Evolutionary conservation across 2,113 vertebrate genomes (phyloP), one percentile per base, ranked within the genome.

Genomic region (Sebastes schlegelii): DNA sequence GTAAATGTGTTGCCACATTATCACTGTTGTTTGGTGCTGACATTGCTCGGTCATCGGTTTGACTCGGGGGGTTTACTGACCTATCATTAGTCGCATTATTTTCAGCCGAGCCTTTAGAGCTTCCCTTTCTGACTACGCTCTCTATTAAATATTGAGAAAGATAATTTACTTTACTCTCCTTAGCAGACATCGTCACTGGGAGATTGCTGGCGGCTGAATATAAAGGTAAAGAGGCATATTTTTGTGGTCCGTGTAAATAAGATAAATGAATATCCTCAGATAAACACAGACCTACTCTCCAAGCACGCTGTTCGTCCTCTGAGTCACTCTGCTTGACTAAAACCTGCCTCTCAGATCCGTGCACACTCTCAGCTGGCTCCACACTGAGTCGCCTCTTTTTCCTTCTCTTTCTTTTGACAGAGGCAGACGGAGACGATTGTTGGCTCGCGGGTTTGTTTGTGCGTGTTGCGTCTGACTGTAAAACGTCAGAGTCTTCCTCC

Each of bases 321-420:
- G 91, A 94, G 77, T 94, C 91, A 66, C 69, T 91, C 12, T 14
- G 66, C 63, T 62, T 80, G 17, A 80, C 49, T 46, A 48, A 79
- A 63, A 79, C 42, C 46, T 79, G 80, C 58, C 70, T 88, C 51
- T 93, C 91, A 23, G n/a, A 75, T 66, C 70, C 57, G 45, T 74
- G 72, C 3, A 62, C 76, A 21, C 77, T 60, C 4, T 93, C 90
- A 19, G 69, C n/a, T 12, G 77, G 82, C 45, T 93, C 91, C 23
- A 63, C 34, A 64, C 90, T 85, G 8, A 85, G 76, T 61, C 88
- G 89, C 62, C 92, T 94, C 78, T 94, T 96, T 83, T 90, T 95
- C 74, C 81, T 94, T 74, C 91, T 90, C 86, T 90, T 95, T 83
- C 91, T 93, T 82, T 84, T 95, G 23, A 91, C 2, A 16, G 89